These are phyloP conservation scores for Montipora efflorescens DNA, from an alignment of 64 coral and sea anemone genomes.

Conservation along the genomic window DNA sequence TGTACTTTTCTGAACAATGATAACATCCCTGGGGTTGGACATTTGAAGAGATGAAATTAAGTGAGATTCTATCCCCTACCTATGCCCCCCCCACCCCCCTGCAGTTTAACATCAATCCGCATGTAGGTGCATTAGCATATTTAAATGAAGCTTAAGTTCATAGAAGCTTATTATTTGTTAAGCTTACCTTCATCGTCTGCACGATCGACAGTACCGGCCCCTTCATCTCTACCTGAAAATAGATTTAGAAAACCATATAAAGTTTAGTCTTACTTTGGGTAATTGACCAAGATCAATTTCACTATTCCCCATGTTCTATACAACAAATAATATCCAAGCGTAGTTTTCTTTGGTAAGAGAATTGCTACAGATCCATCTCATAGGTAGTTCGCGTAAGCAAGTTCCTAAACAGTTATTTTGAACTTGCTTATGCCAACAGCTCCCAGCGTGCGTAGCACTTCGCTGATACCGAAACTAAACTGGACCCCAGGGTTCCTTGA, in stretches of 20 bases:
- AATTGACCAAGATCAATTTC: neutral
- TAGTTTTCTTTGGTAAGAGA: neutral
- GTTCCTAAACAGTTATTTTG: neutral
- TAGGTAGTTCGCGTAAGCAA: neutral
- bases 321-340: slow-evolving; percentile 6
- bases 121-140: neutral
- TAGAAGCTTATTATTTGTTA: neutral
- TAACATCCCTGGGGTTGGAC: too few species aligned
- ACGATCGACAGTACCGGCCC: neutral
- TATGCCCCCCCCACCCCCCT: too few species aligned
- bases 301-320: neutral
- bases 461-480: neutral
- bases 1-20: too few species aligned
- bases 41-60: too few species aligned
- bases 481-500: neutral
- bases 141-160: neutral
- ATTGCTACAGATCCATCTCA: neutral
- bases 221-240: slow-evolving; percentile 7
- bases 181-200: slow-evolving; percentile 8
- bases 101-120: too few species aligned
- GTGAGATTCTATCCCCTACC: too few species aligned
- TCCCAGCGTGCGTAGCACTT: neutral
- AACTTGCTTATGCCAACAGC: neutral
- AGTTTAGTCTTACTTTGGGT: neutral
- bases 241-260: neutral